Conservation (phyloP, 1,140 invertebrate species). For the Nephila pilipes region DNA sequence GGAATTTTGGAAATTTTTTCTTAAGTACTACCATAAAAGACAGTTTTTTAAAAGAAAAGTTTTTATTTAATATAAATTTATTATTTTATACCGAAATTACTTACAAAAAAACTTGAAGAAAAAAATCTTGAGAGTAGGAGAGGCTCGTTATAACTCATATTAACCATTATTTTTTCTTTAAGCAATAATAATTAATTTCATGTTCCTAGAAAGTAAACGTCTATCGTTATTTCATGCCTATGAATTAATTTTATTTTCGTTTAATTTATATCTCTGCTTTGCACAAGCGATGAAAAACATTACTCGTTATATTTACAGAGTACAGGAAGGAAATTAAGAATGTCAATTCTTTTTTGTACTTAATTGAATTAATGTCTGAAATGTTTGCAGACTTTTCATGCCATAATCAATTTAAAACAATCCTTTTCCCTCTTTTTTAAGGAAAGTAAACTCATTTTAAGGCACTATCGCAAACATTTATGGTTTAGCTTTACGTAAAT, state of each 20-base stretch:
- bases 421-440: neutral
- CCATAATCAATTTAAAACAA: neutral
- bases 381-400: slow-evolving; percentile 31
- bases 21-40: too few relatives aligned
- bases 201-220: neutral
- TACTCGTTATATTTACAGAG: neutral
- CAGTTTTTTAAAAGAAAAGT: too few relatives aligned
- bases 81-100: too few relatives aligned
- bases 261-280: neutral
- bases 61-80: too few relatives aligned
- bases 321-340: neutral
- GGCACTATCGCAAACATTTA: neutral
- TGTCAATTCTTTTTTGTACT: neutral
- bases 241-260: slow-evolving; percentile 1
- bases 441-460: slow-evolving; percentile 29
- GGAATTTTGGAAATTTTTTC: too few relatives aligned
- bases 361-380: slow-evolving; percentile 21
- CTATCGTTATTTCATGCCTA: neutral
- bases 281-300: neutral
- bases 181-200: slow-evolving; percentile 8
- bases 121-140: too few relatives aligned
- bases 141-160: neutral
- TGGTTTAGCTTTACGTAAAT: neutral
- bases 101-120: too few relatives aligned
- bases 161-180: neutral